Evolutionary conservation across 2,113 vertebrate genomes (phyloP).

Genomic region (Clarias gariepinus): DNA sequence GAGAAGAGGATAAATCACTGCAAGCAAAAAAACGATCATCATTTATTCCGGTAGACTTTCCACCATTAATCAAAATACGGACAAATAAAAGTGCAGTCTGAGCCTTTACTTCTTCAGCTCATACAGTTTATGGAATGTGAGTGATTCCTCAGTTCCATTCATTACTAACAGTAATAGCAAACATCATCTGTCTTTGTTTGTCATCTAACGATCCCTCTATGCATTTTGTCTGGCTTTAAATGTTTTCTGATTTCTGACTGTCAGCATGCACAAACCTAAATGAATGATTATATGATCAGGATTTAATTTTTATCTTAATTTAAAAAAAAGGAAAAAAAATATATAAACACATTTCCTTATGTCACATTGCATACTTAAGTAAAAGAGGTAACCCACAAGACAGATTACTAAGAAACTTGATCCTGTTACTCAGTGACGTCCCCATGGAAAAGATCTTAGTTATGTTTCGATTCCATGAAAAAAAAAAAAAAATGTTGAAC

Average conservation of each 20-base stretch:
- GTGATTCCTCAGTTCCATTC: not conserved
- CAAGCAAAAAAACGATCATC: not conserved
- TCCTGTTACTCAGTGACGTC: not conserved
- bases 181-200: not conserved
- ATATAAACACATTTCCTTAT: not conserved
- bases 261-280: not conserved
- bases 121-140: not conserved
- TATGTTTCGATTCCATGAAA: not conserved
- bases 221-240: not conserved
- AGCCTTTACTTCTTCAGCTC: not conserved
- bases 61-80: not conserved
- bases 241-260: not conserved
- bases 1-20: conserved; percentile 4
- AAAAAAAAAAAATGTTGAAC: not conserved
- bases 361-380: too few relatives aligned
- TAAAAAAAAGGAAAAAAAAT: not conserved
- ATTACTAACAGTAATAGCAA: not conserved
- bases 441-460: not conserved
- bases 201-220: not conserved
- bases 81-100: not conserved
- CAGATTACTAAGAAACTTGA: not conserved
- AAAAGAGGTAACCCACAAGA: too few relatives aligned
- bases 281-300: not conserved
- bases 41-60: not conserved
- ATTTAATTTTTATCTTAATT: not conserved